phyloP scores from a whole-genome alignment of 2,888 invertebrate genomes.

The Chromoteleia sp. region DNA sequence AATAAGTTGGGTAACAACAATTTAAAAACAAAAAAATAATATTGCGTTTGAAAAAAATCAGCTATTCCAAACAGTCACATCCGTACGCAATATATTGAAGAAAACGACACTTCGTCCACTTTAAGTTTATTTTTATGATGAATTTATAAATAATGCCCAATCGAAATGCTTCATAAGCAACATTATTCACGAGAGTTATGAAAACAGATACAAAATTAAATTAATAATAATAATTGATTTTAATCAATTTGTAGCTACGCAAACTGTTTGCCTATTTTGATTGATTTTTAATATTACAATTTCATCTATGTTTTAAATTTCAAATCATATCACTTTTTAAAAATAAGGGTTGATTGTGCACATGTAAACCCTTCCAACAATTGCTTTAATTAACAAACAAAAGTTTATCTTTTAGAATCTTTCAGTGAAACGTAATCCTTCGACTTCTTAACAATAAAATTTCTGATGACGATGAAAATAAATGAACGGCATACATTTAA shows the following conservation, averaged over 20 bases:
- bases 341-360: constrained; percentile 4
- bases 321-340: not conserved
- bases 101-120: constrained; percentile 1
- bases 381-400: not conserved
- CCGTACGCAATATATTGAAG: constrained; percentile 14
- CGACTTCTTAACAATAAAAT: not conserved
- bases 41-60: not conserved
- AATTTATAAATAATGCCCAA: constrained; percentile 45
- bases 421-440: not conserved
- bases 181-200: not conserved
- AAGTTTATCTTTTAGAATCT: constrained; percentile 3
- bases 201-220: constrained; percentile 1
- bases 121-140: constrained; percentile 1
- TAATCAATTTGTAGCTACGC: not conserved
- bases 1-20: constrained; percentile 7
- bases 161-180: constrained; percentile 35
- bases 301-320: not conserved
- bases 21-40: not conserved
- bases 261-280: constrained; percentile 1
- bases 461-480: not conserved
- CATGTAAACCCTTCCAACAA: not conserved
- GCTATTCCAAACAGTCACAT: constrained; percentile 1
- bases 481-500: not conserved
- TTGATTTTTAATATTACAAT: constrained; percentile 6
- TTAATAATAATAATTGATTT: not conserved